These are phyloP conservation scores for Triplophysa siluroides DNA, from an alignment of 2,113 vertebrate genomes.

Conservation along the genomic window DNA sequence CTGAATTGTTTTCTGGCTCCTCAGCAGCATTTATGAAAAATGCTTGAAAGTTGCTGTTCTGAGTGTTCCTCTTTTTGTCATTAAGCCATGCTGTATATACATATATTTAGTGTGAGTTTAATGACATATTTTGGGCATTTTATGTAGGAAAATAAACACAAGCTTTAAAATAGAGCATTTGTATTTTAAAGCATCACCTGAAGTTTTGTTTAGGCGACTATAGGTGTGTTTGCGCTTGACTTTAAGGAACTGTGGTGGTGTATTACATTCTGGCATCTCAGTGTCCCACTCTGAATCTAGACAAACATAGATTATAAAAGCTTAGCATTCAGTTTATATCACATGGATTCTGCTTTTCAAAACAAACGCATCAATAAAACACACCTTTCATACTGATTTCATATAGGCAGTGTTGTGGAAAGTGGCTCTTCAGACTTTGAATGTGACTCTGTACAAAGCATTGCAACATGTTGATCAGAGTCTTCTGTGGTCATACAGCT, in stretches of 20 bases:
- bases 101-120: not conserved
- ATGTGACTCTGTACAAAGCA: constrained; percentile 56
- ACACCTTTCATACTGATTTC: constrained; percentile 37
- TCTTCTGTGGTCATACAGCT: constrained; percentile 43
- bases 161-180: too few species aligned
- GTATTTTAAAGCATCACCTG: constrained; percentile 15
- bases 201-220: constrained; percentile 38
- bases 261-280: constrained; percentile 25
- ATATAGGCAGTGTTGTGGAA: constrained; percentile 42
- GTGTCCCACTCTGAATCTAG: constrained; percentile 51
- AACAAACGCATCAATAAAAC: constrained; percentile 5
- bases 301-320: not conserved
- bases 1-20: constrained; percentile 12
- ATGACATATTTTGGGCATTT: too few species aligned
- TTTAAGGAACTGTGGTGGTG: constrained; percentile 38
- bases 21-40: constrained; percentile 21
- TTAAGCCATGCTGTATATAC: not conserved
- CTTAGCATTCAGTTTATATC: not conserved
- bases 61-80: constrained; percentile 4
- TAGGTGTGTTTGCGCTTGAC: constrained; percentile 48
- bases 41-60: not conserved
- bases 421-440: constrained; percentile 40
- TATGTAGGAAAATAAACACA: too few species aligned
- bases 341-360: not conserved
- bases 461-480: constrained; percentile 53